phyloP scores from a whole-genome alignment of 2,888 invertebrate genomes.

The Nysson spinosus region DNA sequence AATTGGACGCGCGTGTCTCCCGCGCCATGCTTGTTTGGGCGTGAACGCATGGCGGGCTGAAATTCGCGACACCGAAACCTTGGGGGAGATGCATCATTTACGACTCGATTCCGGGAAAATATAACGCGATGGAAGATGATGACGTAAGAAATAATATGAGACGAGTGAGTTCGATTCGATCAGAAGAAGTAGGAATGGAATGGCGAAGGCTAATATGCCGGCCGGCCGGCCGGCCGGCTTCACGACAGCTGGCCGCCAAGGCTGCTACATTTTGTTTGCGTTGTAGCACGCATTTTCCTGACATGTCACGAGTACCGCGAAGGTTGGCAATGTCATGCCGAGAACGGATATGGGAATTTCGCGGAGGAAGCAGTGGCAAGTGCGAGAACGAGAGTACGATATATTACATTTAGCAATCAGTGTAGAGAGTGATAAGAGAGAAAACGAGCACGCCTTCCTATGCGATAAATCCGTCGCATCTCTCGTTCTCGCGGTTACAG shows the following conservation, averaged over 20 bases:
- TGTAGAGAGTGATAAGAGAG: conserved; percentile 39
- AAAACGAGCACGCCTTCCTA: conserved; percentile 36
- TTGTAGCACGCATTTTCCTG: conserved; percentile 28
- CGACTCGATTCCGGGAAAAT: neutral
- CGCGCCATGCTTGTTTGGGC: conserved; percentile 70
- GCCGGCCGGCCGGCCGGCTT: conserved; percentile 63
- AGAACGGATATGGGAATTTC: neutral
- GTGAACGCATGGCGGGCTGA: conserved; percentile 52
- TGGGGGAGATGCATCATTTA: neutral
- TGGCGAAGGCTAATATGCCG: conserved; percentile 32
- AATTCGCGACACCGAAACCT: neutral
- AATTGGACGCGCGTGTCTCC: conserved; percentile 24
- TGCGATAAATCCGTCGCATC: conserved; percentile 20
- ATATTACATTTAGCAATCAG: conserved; percentile 36
- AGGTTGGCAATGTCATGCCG: conserved; percentile 33
- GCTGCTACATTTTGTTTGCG: conserved; percentile 36
- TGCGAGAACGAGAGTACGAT: conserved; percentile 8
- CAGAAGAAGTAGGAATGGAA: conserved; percentile 9
- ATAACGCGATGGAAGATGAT: neutral
- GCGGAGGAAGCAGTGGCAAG: neutral
- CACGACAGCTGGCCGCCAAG: conserved; percentile 51
- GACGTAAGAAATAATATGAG: neutral
- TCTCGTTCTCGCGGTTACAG: neutral
- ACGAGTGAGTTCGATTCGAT: conserved; percentile 7
- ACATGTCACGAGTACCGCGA: conserved; percentile 24